Percentiles rank a stretch among this genome's conserved stretches.
Evolutionary conservation across 2,888 invertebrate species (phyloP).

Genomic region (Coecobrya sp.): DNA sequence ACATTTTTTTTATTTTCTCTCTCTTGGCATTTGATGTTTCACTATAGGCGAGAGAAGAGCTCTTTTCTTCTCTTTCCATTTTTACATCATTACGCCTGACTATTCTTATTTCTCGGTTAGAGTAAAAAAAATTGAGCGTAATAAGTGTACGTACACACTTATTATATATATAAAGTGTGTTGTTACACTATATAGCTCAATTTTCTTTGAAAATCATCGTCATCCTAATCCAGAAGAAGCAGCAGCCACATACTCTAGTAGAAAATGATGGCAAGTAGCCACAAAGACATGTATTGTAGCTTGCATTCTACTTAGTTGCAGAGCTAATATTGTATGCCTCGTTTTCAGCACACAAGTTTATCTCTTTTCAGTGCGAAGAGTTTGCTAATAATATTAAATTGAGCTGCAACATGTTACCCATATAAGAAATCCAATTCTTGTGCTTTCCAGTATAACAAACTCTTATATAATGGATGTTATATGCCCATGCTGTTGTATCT

Average conservation of each 20-base stretch:
- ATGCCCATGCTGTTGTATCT: neutral
- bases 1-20: slow-evolving; percentile 21
- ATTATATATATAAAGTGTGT: slow-evolving; percentile 5
- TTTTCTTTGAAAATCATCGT: slow-evolving; percentile 74
- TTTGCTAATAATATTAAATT: slow-evolving; percentile 41
- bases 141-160: neutral
- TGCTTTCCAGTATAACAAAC: neutral
- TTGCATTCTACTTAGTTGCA: neutral
- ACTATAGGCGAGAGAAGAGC: slow-evolving; percentile 35
- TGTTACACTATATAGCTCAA: slow-evolving; percentile 79
- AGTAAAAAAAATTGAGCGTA: slow-evolving; percentile 7
- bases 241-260: neutral
- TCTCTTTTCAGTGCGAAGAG: neutral
- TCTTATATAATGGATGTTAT: neutral
- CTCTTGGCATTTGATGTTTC: slow-evolving; percentile 39
- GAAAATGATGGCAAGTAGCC: neutral
- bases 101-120: slow-evolving; percentile 47
- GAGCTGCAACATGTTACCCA: slow-evolving; percentile 30
- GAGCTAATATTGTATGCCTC: neutral
- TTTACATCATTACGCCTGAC: slow-evolving; percentile 55
- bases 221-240: neutral
- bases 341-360: slow-evolving; percentile 38
- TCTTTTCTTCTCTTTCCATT: neutral
- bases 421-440: neutral
- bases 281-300: neutral